Evolutionary conservation across 2,113 vertebrate species (phyloP), one percentile per base, ranked within the genome.

Genomic region (Nyctereutes procyonoides): DNA sequence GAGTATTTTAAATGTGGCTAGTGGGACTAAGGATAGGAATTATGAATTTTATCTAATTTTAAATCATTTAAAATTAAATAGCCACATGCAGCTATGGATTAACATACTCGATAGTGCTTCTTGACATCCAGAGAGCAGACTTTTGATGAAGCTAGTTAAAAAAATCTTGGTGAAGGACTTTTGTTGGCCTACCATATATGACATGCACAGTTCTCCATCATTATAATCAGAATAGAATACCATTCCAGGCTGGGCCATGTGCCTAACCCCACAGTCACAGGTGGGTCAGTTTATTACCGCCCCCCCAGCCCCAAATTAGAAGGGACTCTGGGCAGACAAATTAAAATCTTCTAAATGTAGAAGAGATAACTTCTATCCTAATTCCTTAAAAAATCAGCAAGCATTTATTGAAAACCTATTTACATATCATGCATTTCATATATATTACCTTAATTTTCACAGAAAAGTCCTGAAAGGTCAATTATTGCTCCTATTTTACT

Each of bases 41-140:
- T 65, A 43, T 43, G 76, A 16, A 89, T 88, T 38, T 82, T 13
- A 55, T 65, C 48, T 53, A 56, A 51, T 28, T 82, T 90, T 63
- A 92, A 73, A 60, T 87, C 77, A 79, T 73, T 84, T 58, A 85
- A 95, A 96, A 60, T 93, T 65, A 83, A 77, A 58, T 80, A 81
- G 35, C n/a, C 20, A 63, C 24, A n/a, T 35, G 11, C 60, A 71
- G 65, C 26, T 85, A 53, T 17, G 55, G n/a, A 16, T 56, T 93
- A 84, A 38, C n/a, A 56, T 28, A 79, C 7, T 30, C 26, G 28
- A 77, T 7, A 74, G 22, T 35, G 11, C 2, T 65, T 9, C 30
- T 90, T 79, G 12, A 88, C 73, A 83, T 71, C 24, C 26, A 90
- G 60, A 38, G 53, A 60, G 17, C 16, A 90, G 56, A 80, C 1